Evolutionary conservation across 1,140 invertebrate genomes (phyloP).

Genomic region (Thereuonema tuberculata): DNA sequence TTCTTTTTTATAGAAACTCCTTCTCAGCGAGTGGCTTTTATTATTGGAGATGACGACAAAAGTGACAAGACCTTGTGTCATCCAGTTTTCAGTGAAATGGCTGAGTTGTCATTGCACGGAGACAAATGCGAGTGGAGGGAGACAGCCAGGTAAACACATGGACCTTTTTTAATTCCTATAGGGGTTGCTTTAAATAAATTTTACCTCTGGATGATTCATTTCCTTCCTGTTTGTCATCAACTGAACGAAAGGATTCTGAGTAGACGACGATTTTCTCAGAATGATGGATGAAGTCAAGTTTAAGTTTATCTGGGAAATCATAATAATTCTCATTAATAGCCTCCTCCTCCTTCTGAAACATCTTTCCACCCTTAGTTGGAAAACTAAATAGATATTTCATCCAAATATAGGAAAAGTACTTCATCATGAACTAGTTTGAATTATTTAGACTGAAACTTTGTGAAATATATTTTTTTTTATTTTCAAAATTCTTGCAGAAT

Average conservation of each 20-base stretch:
- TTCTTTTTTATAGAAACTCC: no score
- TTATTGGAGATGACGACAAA: no score
- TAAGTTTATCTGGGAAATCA: not conserved
- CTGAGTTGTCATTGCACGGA: conserved; percentile 55
- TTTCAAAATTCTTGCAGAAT: no score
- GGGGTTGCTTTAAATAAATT: not conserved
- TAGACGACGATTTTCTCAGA: not conserved
- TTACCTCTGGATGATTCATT: not conserved
- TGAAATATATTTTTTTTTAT: no score
- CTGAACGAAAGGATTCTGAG: not conserved
- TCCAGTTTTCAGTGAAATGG: conserved; percentile 81
- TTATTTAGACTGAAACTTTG: no score
- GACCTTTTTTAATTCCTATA: not conserved
- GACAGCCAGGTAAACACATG: conserved; percentile 57
- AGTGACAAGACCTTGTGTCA: no score
- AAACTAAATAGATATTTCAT: no score
- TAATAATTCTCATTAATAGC: not conserved
- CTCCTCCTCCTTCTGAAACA: no score
- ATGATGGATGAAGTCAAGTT: not conserved
- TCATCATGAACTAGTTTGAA: no score
- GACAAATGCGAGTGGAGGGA: conserved; percentile 91
- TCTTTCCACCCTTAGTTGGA: no score
- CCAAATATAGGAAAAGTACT: no score
- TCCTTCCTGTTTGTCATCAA: not conserved
- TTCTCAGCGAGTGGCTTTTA: no score